These are phyloP conservation scores for Alauda arvensis DNA, from an alignment of 2,797 vertebrate species.

Conservation along the genomic window DNA sequence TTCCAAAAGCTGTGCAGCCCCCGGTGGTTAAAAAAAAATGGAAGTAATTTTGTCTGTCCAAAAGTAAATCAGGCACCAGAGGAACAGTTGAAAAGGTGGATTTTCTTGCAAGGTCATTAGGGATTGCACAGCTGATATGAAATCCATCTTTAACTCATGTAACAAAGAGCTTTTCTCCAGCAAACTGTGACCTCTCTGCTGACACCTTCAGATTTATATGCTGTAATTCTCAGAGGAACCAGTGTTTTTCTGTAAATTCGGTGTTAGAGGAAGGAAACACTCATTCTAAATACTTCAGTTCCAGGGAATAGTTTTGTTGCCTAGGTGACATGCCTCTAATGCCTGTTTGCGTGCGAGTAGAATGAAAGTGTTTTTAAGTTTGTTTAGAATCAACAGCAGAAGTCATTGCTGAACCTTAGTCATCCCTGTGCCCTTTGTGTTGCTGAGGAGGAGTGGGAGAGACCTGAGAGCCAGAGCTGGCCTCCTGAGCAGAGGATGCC, in stretches of 20 bases:
- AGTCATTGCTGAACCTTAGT: conserved; percentile 2
- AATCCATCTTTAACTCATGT: background rate
- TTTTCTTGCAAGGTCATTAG: background rate
- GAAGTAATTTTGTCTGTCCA: background rate
- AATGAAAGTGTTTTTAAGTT: conserved; percentile 34
- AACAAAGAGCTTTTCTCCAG: conserved; percentile 29
- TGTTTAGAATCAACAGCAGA: conserved; percentile 26
- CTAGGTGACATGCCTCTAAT: background rate
- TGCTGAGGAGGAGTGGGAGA: background rate
- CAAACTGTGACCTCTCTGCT: background rate
- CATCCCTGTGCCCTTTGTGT: background rate
- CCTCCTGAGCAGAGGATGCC: background rate
- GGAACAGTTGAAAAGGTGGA: background rate
- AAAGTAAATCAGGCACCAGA: background rate
- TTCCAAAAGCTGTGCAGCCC: background rate
- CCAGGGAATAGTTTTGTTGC: conserved; percentile 35
- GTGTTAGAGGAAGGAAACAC: conserved; percentile 32
- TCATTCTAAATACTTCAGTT: conserved; percentile 16
- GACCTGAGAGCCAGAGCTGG: background rate
- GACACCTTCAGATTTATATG: background rate
- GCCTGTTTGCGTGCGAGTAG: conserved; percentile 1
- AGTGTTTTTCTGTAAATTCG: conserved; percentile 25
- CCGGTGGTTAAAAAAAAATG: background rate
- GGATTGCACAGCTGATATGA: background rate
- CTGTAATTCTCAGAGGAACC: conserved; percentile 3